Percentiles rank a stretch among this genome's conserved stretches.
These are phyloP conservation scores for Heliconius hewitsoni DNA, from an alignment of 1,140 invertebrate species.

Conservation along the genomic window DNA sequence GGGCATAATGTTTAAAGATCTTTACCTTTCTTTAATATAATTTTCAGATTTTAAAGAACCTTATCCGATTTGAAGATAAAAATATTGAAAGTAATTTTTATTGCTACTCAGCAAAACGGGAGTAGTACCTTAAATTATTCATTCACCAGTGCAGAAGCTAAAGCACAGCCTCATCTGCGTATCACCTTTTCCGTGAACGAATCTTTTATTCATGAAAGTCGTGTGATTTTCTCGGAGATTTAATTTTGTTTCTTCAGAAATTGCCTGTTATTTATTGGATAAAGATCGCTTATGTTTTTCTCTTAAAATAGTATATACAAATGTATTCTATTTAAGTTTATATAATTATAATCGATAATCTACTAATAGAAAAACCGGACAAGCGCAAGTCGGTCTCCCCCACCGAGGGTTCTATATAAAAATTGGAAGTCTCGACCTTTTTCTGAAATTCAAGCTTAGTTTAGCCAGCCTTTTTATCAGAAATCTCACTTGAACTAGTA, in stretches of 20 bases:
- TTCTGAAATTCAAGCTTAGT: no score
- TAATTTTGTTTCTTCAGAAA: slow-evolving; percentile 49
- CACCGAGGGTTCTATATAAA: no score
- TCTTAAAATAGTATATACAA: neutral
- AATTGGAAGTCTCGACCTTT: no score
- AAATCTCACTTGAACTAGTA: no score
- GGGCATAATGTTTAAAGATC: no score
- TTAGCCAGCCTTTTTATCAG: no score
- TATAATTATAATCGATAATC: no score
- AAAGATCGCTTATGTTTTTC: no score
- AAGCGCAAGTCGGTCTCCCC: no score
- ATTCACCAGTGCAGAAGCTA: slow-evolving; percentile 56
- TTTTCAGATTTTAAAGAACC: no score
- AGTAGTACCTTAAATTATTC: slow-evolving; percentile 58
- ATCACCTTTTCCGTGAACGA: slow-evolving; percentile 36
- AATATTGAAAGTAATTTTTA: slow-evolving; percentile 10
- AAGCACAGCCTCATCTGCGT: slow-evolving; percentile 63
- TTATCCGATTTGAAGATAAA: neutral
- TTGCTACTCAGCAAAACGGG: slow-evolving; percentile 1
- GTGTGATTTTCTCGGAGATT: slow-evolving; percentile 60
- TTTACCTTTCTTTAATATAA: no score
- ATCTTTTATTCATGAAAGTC: slow-evolving; percentile 67
- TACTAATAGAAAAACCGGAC: no score
- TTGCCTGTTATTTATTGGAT: slow-evolving; percentile 33
- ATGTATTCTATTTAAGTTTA: neutral